Percentiles rank a stretch among this genome's conserved stretches.
Conservation (phyloP, 1,140 invertebrate genomes). For the Camponotus floridanus region DNA sequence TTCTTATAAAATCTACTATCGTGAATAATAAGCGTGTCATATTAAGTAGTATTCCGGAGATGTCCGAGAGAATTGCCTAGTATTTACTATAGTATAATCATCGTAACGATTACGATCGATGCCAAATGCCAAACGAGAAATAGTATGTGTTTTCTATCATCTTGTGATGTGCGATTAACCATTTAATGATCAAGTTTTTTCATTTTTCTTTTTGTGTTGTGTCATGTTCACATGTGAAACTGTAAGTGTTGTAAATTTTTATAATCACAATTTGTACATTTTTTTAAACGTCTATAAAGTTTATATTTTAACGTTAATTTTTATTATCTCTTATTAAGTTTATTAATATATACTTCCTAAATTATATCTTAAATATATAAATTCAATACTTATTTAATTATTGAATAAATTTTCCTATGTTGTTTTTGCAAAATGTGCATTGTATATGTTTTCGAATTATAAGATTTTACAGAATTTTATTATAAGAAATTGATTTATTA, state of each 20-base stretch:
- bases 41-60: conserved; percentile 40
- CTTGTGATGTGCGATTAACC: neutral
- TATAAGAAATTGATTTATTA: neutral
- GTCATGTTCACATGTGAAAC: no score
- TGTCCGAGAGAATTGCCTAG: neutral
- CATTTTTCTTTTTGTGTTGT: neutral
- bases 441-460: no score
- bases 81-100: conserved; percentile 18
- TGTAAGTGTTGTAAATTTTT: no score
- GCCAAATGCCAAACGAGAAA: neutral
- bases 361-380: neutral
- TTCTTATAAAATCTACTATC: conserved; percentile 4
- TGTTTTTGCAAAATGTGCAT: neutral
- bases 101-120: conserved; percentile 8
- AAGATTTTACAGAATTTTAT: neutral
- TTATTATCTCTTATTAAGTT: no score
- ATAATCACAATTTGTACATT: no score
- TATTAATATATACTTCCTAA: no score
- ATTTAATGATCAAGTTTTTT: neutral
- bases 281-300: no score
- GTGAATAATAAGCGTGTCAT: neutral
- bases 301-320: no score
- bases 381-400: conserved; percentile 3
- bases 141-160: neutral
- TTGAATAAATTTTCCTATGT: neutral